Conservation (phyloP, 1,140 invertebrate species). For the Scaptomyza hsui region DNA sequence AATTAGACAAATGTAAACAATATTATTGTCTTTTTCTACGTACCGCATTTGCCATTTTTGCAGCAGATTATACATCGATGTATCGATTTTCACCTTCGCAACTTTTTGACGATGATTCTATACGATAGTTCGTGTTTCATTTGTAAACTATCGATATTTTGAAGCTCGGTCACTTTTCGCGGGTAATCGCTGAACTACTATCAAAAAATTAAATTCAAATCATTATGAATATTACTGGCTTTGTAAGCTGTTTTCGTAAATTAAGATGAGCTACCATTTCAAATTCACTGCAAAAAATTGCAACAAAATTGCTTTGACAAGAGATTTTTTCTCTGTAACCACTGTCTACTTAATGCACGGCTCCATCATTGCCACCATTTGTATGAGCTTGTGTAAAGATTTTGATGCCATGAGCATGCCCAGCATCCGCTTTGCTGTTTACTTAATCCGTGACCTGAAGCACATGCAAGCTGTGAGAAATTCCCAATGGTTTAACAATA, state of each 20-base stretch:
- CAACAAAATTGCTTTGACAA: no score
- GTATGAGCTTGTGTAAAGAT: neutral
- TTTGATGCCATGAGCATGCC: neutral
- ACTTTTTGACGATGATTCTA: neutral
- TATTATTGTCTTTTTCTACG: neutral
- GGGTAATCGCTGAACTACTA: no score
- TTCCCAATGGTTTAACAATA: neutral
- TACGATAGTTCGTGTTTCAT: neutral
- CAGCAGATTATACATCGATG: neutral
- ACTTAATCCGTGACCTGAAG: conserved; percentile 1
- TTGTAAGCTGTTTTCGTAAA: no score
- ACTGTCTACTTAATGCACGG: no score
- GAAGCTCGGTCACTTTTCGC: no score
- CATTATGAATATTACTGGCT: no score
- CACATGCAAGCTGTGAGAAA: neutral
- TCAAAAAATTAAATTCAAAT: no score
- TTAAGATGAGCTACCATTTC: no score
- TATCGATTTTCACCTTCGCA: neutral
- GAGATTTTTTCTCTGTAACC: neutral
- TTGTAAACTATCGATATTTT: neutral
- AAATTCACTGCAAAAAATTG: no score
- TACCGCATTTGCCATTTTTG: conserved; percentile 44
- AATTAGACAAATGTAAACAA: neutral
- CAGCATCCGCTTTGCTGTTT: neutral
- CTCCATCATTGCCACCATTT: neutral